Base-by-base conservation (phyloP, 2,888 invertebrate species). In the Aporophyla nigra region DNA sequence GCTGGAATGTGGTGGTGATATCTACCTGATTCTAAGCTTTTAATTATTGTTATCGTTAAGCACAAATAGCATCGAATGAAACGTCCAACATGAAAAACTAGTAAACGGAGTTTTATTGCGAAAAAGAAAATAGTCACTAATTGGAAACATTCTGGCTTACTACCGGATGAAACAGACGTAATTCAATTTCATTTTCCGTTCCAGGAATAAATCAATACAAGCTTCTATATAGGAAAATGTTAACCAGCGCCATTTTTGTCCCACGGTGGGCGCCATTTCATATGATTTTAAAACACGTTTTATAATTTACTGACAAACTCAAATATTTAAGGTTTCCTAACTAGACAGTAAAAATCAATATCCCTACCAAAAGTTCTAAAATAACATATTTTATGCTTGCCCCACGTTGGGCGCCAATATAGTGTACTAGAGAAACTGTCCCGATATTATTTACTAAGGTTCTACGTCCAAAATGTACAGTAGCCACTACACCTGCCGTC, bases 191-290 rank as follows among this genome's bases (percentile, higher is more conserved):
- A 6, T n/a, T 62, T 54, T 0, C 27, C n/a, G 10, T 9, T 62
- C 19, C 69, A 68, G 24, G 12, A 24, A 49, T 27, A 40, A 56
- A 33, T 43, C 54, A 63, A 54, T 54, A 54, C 12, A 40, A 49
- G 3, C 16, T 2, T n/a, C n/a, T 61, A 27, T 24, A n/a, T 14
- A 51, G 4, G 43, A 21, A 24, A 6, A 43, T 40, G 43, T 53
- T 27, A 40, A 40, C 14, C 10, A 24, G 16, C 10, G 7, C 10
- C 5, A 9, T 12, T n/a, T 24, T 33, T 21, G 66, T 51, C 78
- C 49, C 54, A 70, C n/a, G 49, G 7, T 78, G 78, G 76, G 61
- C 40, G 59, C 53, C 78, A 59, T 49, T 71, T 49, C 10, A 27
- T 2, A 21, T 2, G 24, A 40, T 40, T 49, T 1, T 33, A 46